phyloP scores from a whole-genome alignment of 2,888 invertebrate species.

The Cephus spinipes region DNA sequence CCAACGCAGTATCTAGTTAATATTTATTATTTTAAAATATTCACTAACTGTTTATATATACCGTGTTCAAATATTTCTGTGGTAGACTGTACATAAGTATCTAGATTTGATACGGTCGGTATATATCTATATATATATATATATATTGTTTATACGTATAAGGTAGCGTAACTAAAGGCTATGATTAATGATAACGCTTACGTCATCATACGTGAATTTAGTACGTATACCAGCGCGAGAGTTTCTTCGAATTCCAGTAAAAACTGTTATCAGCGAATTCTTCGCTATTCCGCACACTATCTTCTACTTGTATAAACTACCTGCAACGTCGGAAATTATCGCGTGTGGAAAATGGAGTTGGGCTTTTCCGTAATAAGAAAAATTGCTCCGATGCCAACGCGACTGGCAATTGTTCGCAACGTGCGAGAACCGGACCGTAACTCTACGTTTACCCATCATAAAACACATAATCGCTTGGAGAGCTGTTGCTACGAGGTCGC shows the following conservation, averaged over 20 bases:
- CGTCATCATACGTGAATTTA: too few species aligned
- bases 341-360: background rate
- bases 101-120: background rate
- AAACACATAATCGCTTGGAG: constrained; percentile 25
- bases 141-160: background rate
- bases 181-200: too few species aligned
- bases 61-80: too few species aligned
- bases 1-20: too few species aligned
- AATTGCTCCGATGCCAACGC: background rate
- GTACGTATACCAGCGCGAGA: background rate
- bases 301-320: background rate
- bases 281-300: background rate
- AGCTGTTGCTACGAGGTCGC: constrained; percentile 25
- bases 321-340: background rate
- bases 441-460: constrained; percentile 19
- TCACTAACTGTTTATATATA: too few species aligned
- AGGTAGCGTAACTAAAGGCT: background rate
- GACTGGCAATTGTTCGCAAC: constrained; percentile 4
- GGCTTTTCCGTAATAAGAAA: background rate
- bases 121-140: background rate
- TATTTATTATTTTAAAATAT: too few species aligned
- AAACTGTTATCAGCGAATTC: background rate
- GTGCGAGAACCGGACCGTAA: constrained; percentile 14
- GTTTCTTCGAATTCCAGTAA: background rate
- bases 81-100: background rate